Percentiles rank a stretch among this genome's conserved stretches.
phyloP scores from a whole-genome alignment of 2,113 vertebrate species.

The Haemorhous mexicanus region DNA sequence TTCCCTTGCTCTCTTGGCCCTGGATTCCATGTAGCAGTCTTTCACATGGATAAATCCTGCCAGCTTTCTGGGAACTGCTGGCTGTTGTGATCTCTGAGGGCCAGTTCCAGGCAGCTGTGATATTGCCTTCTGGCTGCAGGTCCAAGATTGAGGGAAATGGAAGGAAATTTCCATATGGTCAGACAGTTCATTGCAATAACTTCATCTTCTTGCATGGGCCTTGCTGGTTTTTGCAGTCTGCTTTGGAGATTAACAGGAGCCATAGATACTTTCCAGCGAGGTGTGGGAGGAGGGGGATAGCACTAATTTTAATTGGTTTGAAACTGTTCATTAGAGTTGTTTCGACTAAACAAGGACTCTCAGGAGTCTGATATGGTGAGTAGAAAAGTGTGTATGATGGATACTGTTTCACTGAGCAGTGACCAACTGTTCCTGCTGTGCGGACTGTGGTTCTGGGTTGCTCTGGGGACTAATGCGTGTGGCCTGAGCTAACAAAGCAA shows the following conservation, averaged over 20 bases:
- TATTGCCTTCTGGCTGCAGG: not conserved
- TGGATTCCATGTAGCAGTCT: not conserved
- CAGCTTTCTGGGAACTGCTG: not conserved
- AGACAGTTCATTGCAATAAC: not conserved
- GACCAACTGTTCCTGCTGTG: not conserved
- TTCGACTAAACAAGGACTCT: not conserved
- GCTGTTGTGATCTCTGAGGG: not conserved
- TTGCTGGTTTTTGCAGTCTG: not conserved
- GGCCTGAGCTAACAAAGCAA: slow-evolving; percentile 34
- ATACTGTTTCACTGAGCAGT: not conserved
- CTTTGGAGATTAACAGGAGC: slow-evolving; percentile 6
- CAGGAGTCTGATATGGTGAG: not conserved
- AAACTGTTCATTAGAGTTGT: not conserved
- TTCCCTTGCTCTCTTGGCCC: not conserved
- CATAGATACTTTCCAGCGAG: not conserved
- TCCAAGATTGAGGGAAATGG: not conserved
- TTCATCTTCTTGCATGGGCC: slow-evolving; percentile 10
- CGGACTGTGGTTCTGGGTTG: not conserved
- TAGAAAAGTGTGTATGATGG: not conserved
- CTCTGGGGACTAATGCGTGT: not conserved
- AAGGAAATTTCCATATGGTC: not conserved
- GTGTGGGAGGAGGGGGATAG: not conserved
- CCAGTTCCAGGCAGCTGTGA: not conserved
- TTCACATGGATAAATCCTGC: not conserved
- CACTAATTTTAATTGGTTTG: not conserved